Evolutionary conservation across 30 jellyfish, hydroid and myxozoan species (phyloP).

Genomic region (Catostylus mosaicus): DNA sequence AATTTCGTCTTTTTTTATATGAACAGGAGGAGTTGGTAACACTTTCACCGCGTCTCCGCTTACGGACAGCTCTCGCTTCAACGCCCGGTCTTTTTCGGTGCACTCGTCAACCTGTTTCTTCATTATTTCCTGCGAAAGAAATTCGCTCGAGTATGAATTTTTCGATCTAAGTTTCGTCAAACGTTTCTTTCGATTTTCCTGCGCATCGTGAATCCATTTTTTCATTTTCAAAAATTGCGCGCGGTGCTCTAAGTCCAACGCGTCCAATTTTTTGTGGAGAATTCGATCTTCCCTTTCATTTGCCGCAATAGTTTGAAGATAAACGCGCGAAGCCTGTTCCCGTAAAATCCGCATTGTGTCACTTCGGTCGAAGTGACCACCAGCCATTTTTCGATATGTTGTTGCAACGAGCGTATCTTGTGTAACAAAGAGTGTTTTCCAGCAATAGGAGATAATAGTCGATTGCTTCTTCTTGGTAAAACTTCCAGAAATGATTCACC

Average conservation of each 20-base stretch:
- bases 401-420: slow-evolving; percentile 19
- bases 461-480: slow-evolving; percentile 17
- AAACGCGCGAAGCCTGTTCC: slow-evolving; percentile 74
- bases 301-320: slow-evolving; percentile 66
- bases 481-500: too few relatives aligned
- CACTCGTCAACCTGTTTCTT: not conserved
- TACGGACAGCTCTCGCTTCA: not conserved
- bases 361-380: slow-evolving; percentile 41
- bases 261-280: slow-evolving; percentile 55
- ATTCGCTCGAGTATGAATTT: not conserved
- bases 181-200: slow-evolving; percentile 25
- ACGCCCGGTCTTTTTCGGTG: not conserved
- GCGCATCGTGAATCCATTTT: slow-evolving; percentile 55
- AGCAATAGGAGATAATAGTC: slow-evolving; percentile 22
- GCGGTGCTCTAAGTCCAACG: slow-evolving; percentile 65
- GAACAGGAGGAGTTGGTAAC: not conserved
- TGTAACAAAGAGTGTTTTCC: slow-evolving; percentile 18
- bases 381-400: slow-evolving; percentile 11
- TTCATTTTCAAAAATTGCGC: slow-evolving; percentile 67
- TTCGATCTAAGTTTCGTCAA: slow-evolving; percentile 21
- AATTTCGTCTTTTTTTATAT: not conserved
- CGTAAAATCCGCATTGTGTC: slow-evolving; percentile 50
- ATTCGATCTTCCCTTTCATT: slow-evolving; percentile 67
- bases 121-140: not conserved
- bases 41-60: not conserved